Evolutionary conservation across 2,888 invertebrate species (phyloP), one percentile per base, ranked within the genome.

Genomic region (Teleiodes luculella): DNA sequence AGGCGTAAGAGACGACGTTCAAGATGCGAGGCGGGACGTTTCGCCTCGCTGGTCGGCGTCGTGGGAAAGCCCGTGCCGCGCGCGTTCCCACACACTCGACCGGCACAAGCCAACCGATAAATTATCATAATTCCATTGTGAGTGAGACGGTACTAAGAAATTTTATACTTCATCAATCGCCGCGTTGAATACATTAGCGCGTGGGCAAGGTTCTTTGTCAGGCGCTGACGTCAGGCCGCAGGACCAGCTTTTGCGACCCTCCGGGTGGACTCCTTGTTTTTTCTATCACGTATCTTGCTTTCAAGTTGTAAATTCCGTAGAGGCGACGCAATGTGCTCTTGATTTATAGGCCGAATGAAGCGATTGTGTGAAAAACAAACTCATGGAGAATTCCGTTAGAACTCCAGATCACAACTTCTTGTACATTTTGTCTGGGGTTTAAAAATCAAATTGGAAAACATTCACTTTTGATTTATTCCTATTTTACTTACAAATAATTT

Each of bases 111-210:
- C 86, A 90, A 86, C 82, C 88, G 89, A 89, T 89, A 89, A 88
- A 89, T 89, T 88, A 89, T 88, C 89, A 89, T 89, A 89, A 89
- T 88, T 88, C 88, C 86, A 89, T 89, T 89, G 89, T 89, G 87
- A 86, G 86, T 86, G 87, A 86, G 88, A 87, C 88, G 86, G 83
- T 89, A 87, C 88, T 83, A 85, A 88, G 89, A 89, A 89, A 88
- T 87, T 87, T 87, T 86, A 88, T 87, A 87, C 87, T 87, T 87
- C 87, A 87, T 88, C 89, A 87, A 88, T 87, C 86, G 88, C 77
- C 75, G 87, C 76, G 81, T 83, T 88, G 88, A 89, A 88, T 88
- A 87, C 78, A 82, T 89, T 86, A 87, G 88, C 88, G 85, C 87
- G 88, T 86, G 88, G 83, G 81, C 80, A 72, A 68, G 68, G 60